phyloP scores from a whole-genome alignment of 2,113 vertebrate species.

The Scomber colias region DNA sequence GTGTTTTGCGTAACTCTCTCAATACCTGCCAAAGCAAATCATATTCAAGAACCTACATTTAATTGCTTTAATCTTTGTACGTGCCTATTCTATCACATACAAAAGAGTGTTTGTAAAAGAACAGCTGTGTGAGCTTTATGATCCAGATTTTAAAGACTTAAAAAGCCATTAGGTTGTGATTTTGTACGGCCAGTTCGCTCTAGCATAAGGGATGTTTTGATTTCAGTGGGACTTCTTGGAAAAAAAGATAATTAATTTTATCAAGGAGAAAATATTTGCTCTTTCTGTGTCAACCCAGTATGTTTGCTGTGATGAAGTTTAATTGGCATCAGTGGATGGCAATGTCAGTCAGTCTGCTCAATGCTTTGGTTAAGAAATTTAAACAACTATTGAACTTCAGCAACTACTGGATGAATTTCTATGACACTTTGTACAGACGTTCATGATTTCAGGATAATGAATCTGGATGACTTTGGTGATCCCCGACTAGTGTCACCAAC shows the following conservation, averaged over 20 bases:
- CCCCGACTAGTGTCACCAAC: no score
- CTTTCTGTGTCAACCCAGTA: not conserved
- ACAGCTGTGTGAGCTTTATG: slow-evolving; percentile 33
- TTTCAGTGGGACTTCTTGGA: no score
- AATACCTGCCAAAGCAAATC: slow-evolving; percentile 62
- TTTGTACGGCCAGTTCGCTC: no score
- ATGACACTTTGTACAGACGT: no score
- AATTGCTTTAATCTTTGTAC: slow-evolving; percentile 47
- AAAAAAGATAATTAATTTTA: slow-evolving; percentile 13
- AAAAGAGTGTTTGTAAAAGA: slow-evolving; percentile 28
- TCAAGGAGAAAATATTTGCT: not conserved
- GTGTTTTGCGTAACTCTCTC: slow-evolving; percentile 46
- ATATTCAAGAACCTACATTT: slow-evolving; percentile 44
- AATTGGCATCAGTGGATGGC: not conserved
- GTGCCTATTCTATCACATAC: slow-evolving; percentile 20
- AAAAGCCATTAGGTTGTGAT: not conserved
- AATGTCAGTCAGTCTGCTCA: not conserved
- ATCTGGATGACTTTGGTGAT: no score
- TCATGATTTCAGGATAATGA: no score
- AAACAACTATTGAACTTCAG: no score
- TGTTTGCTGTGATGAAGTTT: not conserved
- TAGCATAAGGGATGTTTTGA: no score
- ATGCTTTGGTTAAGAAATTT: no score
- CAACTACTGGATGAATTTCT: no score
- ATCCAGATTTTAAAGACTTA: not conserved